Percentiles rank a stretch among this genome's conserved stretches.
Conservation (phyloP, 2,888 invertebrate genomes). For the Dermolepida albohirtum region DNA sequence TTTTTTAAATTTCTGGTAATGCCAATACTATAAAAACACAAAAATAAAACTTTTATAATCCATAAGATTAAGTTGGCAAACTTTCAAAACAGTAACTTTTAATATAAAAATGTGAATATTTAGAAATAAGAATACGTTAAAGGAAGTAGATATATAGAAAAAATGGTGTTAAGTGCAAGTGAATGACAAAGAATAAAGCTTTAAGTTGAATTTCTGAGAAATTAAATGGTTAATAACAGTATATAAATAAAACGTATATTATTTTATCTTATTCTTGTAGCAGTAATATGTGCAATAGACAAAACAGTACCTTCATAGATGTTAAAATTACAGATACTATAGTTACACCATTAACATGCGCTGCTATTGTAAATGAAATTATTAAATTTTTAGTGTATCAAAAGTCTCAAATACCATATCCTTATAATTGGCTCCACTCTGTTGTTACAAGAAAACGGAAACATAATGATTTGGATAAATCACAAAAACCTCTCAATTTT, state of each 20-base stretch:
- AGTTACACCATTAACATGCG: conserved; percentile 70
- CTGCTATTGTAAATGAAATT: conserved; percentile 69
- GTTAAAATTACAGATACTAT: conserved; percentile 67
- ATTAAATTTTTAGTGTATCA: conserved; percentile 71
- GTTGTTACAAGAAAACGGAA: conserved; percentile 55
- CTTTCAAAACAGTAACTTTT: background rate
- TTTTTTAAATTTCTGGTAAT: background rate
- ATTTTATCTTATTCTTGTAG: background rate
- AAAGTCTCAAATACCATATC: conserved; percentile 66
- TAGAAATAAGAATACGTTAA: no score
- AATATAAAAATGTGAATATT: background rate
- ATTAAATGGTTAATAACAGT: no score
- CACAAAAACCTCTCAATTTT: conserved; percentile 48
- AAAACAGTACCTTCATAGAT: conserved; percentile 46
- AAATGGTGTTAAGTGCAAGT: no score
- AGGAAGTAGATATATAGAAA: no score
- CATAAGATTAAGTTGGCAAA: background rate
- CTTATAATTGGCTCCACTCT: conserved; percentile 57
- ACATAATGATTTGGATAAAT: conserved; percentile 32
- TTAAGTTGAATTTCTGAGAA: no score
- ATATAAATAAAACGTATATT: no score
- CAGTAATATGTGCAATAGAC: conserved; percentile 43
- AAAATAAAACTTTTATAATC: background rate
- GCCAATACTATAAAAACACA: no score
- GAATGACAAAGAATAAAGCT: no score